These are phyloP conservation scores for Palythoa grandiflora DNA, from an alignment of 92 coral and sea anemone genomes.

Conservation along the genomic window DNA sequence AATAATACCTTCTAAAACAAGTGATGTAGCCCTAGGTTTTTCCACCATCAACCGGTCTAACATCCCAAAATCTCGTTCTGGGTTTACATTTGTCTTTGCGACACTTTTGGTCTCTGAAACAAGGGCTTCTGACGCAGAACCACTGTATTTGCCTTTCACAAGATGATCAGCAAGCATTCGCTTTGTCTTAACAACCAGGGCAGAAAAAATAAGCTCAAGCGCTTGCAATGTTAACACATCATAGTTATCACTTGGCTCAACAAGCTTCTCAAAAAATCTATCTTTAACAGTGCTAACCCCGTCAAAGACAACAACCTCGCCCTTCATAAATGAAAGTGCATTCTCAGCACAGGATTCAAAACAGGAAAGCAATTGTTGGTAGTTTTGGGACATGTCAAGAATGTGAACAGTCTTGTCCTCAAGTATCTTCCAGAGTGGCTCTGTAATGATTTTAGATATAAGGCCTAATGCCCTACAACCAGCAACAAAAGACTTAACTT, in stretches of 20 bases:
- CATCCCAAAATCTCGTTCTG: conserved; percentile 27
- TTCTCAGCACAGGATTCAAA: conserved; percentile 32
- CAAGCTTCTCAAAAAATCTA: neutral
- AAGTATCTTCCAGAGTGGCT: conserved; percentile 24
- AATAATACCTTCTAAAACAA: conserved; percentile 30
- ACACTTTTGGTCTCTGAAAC: conserved; percentile 9
- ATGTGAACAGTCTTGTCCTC: conserved; percentile 4
- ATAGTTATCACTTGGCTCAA: conserved; percentile 11
- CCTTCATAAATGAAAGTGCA: conserved; percentile 20
- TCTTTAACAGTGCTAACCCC: conserved; percentile 16
- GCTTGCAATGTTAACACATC: conserved; percentile 26
- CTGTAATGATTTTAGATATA: conserved; percentile 12
- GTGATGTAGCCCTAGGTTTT: conserved; percentile 26
- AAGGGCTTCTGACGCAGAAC: conserved; percentile 1
- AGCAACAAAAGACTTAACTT: conserved; percentile 2
- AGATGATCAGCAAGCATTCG: conserved; percentile 9
- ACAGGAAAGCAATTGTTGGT: conserved; percentile 14
- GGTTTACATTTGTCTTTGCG: conserved; percentile 21
- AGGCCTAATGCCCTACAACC: conserved; percentile 18
- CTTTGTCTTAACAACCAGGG: conserved; percentile 24
- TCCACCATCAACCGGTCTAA: conserved; percentile 1
- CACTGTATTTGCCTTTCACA: neutral
- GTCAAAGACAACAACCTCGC: conserved; percentile 6
- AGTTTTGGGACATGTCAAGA: neutral
- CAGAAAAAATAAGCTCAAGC: conserved; percentile 14